Evolutionary conservation across 2,113 vertebrate species (phyloP), one percentile per base, ranked within the genome.

Genomic region (Carlito syrichta): DNA sequence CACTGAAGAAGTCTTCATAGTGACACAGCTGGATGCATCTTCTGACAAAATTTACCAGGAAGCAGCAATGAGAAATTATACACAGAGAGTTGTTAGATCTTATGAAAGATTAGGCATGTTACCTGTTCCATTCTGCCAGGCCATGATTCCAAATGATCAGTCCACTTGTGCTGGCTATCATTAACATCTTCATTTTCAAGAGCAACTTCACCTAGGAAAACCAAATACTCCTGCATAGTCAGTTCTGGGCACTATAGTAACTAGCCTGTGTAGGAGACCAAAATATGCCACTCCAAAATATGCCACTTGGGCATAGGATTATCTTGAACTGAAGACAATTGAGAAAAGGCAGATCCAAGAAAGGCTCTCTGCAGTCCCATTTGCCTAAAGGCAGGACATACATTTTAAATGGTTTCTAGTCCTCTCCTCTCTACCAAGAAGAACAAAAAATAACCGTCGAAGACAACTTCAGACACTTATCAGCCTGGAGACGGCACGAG

Each of bases 171-270:
- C 27, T 4, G n/a, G 40, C 86, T 91, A 66, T 60, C 30, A 79
- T 3, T 8, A 38, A 66, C 84, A 66, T 16, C 92, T 96, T 84
- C 2, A 14, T 14, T 10, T 54, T 16, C 45, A 19, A 32, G 54
- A n/a, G 68, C 81, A 32, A 2, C 30, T n/a, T 25, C 54, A 1
- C 66, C 86, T 20, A 45, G 76, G 71, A 45, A 82, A 91, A 9
- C 32, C 20, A 27, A 25, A 19, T 7, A 23, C 19, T 35, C 11
- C 11, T 0, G 74, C 0, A 0, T 12, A 19, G 77, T 17, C 58
- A 30, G 54, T 79, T 76, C 9, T 1, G 2, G 40, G 45, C 32
- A 45, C 17, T 43, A n/a, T n/a, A n/a, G n/a, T n/a, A 3, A 5
- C 27, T 20, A 2, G 58, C 71, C 0, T 5, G 40, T 7, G 20